Evolutionary conservation across 2,113 vertebrate genomes (phyloP), one percentile per base, ranked within the genome.

Genomic region (Alethe castanea): DNA sequence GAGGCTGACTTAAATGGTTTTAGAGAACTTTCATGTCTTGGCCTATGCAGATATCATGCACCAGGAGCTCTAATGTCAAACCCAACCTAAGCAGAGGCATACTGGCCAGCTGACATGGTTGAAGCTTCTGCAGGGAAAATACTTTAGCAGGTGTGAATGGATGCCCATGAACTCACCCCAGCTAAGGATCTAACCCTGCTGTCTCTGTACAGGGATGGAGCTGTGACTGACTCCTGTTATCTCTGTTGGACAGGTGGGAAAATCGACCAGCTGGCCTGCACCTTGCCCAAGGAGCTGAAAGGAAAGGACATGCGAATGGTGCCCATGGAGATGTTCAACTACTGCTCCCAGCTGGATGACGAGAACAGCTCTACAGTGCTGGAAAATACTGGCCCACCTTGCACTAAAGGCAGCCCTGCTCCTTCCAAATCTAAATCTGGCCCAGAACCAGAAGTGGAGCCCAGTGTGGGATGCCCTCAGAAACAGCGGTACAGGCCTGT

Each of bases 241-340:
- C 86, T 95, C 78, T 95, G 0, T 70, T 91, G 79, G 77, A 79
- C 95, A 99, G 99, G 99, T 73, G 99, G 99, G 4, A 98, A 98
- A 73, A 98, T 99, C 28, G 99, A 99, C 81, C 99, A 99, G n/a
- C 97, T 99, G 86, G 98, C 99, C 82, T 99, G 99, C 95, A 99
- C 99, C 38, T 98, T 99, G 36, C 99, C 99, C 29, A 99, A 99
- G 96, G 99, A 99, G 91, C 98, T 99, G 97, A 98, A 99, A 92
- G 99, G 99, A 61, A 98, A 99, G 95, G 99, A 99, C 97, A 99
- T 99, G 98, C 98, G 99, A 2, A 96, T 98, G 70, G 99, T 99
- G 80, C 99, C 99, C 14, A 98, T 99, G 97, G 99, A 99, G 97
- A 99, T 99, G 99, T 99, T 99, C 97, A 99, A 99, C 98, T 99